Conservation (phyloP, 2,888 invertebrate species). For the Ophion obscuratus region DNA sequence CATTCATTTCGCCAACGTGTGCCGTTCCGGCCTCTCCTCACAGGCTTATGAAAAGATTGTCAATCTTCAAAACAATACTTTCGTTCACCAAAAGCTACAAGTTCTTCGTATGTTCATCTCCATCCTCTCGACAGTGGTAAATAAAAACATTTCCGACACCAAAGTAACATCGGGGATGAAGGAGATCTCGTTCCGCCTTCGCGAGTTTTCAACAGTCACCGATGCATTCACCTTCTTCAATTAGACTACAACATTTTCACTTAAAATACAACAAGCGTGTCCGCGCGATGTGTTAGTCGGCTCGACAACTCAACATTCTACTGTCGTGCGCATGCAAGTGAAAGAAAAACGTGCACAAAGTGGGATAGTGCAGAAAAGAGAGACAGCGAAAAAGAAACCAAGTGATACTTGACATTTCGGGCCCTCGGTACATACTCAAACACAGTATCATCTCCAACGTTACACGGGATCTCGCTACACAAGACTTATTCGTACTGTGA, state of each 20-base stretch:
- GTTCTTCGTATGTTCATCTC: not conserved
- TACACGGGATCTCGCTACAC: slow-evolving; percentile 46
- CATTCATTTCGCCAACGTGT: not conserved
- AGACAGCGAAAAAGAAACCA: slow-evolving; percentile 26
- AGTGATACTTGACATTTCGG: slow-evolving; percentile 25
- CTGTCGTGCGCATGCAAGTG: slow-evolving; percentile 65
- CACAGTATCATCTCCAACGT: slow-evolving; percentile 48
- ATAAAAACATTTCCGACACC: no score
- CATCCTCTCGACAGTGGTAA: no score
- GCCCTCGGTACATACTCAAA: slow-evolving; percentile 58
- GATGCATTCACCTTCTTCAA: not conserved
- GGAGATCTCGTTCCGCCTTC: not conserved
- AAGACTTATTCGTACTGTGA: slow-evolving; percentile 67
- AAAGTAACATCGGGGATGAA: not conserved
- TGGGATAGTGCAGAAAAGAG: slow-evolving; percentile 28
- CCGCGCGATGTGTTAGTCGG: not conserved
- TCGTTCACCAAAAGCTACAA: not conserved
- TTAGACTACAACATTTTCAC: not conserved
- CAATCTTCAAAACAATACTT: not conserved
- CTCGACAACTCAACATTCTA: slow-evolving; percentile 9
- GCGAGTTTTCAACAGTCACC: not conserved
- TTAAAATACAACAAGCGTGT: not conserved
- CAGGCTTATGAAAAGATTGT: not conserved
- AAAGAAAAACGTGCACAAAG: slow-evolving; percentile 13
- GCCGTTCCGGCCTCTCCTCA: no score